These are phyloP conservation scores for Rotaria macrura DNA, from an alignment of 2,888 invertebrate genomes.

Conservation along the genomic window DNA sequence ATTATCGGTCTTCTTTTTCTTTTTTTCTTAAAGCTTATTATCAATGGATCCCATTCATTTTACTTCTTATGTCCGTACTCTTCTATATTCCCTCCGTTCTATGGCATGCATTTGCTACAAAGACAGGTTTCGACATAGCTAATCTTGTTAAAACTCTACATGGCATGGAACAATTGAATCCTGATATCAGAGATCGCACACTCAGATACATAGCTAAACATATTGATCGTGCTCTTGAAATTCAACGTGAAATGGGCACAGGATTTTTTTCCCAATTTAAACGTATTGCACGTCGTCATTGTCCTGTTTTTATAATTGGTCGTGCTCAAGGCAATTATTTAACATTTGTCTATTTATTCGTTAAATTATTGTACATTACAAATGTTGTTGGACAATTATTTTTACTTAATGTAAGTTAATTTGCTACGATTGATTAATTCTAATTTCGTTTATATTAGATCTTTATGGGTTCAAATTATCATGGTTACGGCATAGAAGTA, in stretches of 20 bases:
- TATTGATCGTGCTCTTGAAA: conserved; percentile 32
- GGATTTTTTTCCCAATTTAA: conserved; percentile 28
- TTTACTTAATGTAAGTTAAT: conserved; percentile 20
- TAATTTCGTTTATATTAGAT: background rate
- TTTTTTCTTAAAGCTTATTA: conserved; percentile 16
- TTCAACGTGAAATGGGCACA: conserved; percentile 30
- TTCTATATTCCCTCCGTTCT: conserved; percentile 33
- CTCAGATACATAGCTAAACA: conserved; percentile 32
- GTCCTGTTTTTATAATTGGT: conserved; percentile 24
- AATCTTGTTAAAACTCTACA: conserved; percentile 30
- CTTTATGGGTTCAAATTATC: conserved; percentile 31
- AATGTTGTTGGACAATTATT: conserved; percentile 33
- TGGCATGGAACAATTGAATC: conserved; percentile 34
- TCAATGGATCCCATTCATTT: conserved; percentile 35
- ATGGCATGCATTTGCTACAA: conserved; percentile 32
- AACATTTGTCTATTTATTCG: conserved; percentile 28
- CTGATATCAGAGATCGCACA: conserved; percentile 28
- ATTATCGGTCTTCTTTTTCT: background rate
- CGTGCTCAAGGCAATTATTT: conserved; percentile 32
- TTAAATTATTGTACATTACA: conserved; percentile 30
- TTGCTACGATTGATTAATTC: background rate
- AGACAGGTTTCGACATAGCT: conserved; percentile 33
- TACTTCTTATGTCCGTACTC: conserved; percentile 34
- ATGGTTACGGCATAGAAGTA: conserved; percentile 32
- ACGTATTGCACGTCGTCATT: conserved; percentile 23